These are phyloP conservation scores for Sminthurides aquaticus DNA, from an alignment of 2,888 invertebrate species.

Conservation along the genomic window DNA sequence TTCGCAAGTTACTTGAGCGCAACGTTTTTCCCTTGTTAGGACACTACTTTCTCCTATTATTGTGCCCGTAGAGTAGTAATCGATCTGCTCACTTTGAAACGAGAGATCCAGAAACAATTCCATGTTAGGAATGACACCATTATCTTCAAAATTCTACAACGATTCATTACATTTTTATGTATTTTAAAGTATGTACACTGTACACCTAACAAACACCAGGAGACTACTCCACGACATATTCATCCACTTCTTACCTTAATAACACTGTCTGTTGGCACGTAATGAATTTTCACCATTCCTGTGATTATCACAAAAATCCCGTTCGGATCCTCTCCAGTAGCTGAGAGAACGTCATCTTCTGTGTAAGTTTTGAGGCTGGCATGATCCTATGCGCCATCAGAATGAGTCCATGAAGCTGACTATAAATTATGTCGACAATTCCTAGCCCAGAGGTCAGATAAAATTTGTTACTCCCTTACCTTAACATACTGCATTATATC, in stretches of 20 bases:
- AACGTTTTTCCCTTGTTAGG: constrained; percentile 54
- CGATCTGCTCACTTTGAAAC: constrained; percentile 51
- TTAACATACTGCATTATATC: constrained; percentile 33
- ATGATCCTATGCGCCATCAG: constrained; percentile 42
- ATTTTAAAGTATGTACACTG: too few relatives aligned
- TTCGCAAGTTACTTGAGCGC: constrained; percentile 56
- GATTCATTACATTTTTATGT: neutral
- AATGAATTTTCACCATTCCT: constrained; percentile 48
- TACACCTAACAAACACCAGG: too few relatives aligned
- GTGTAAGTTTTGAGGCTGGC: constrained; percentile 45
- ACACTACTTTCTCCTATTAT: constrained; percentile 57
- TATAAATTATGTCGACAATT: too few relatives aligned
- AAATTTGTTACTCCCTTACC: constrained; percentile 24
- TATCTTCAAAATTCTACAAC: constrained; percentile 48
- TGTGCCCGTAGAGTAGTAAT: constrained; percentile 57
- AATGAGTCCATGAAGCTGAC: neutral
- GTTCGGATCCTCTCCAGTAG: constrained; percentile 46
- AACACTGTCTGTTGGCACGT: constrained; percentile 46
- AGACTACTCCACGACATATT: too few relatives aligned
- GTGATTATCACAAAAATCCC: constrained; percentile 50
- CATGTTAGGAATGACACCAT: constrained; percentile 53
- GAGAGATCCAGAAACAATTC: constrained; percentile 52
- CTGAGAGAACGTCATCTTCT: constrained; percentile 46
- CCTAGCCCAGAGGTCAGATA: neutral
- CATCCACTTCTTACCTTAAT: constrained; percentile 37